A percentile compares a stretch with the other conserved stretches of the same genome.
Conservation (phyloP, 2,113 vertebrate genomes). For the Stictonetta naevosa region DNA sequence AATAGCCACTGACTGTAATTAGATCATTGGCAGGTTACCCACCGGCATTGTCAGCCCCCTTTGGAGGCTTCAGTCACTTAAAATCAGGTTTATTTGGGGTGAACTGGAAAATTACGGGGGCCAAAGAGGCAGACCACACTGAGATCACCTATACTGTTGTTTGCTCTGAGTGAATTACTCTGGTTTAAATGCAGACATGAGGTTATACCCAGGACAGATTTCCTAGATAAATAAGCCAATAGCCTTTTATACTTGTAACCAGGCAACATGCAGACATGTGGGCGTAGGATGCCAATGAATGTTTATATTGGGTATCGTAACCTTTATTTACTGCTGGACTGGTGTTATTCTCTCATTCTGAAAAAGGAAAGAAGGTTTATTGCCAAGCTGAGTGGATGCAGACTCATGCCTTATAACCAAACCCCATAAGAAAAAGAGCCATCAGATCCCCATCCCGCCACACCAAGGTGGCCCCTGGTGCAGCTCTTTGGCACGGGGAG, state of each 20-base stretch:
- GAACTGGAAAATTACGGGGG: conserved; percentile 6
- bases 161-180: not conserved
- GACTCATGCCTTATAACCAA: not conserved
- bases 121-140: not conserved
- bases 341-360: not conserved
- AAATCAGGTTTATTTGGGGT: not conserved
- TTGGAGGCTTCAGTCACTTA: not conserved
- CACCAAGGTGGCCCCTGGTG: not conserved
- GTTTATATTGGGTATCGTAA: conserved; percentile 38
- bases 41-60: not conserved
- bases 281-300: not conserved
- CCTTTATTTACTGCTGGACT: conserved; percentile 41
- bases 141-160: conserved; percentile 6
- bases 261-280: conserved; percentile 40
- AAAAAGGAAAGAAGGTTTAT: conserved; percentile 11
- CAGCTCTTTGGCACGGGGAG: not conserved
- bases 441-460: not conserved
- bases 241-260: conserved; percentile 40
- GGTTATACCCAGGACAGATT: conserved; percentile 34
- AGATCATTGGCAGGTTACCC: not conserved
- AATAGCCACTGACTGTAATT: not conserved
- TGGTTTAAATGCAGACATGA: conserved; percentile 32
- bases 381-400: not conserved
- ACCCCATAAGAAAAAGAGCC: not conserved
- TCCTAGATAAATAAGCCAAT: conserved; percentile 50